phyloP scores from a whole-genome alignment of 2,888 invertebrate genomes.

The Scelioninae gen. 1 region DNA sequence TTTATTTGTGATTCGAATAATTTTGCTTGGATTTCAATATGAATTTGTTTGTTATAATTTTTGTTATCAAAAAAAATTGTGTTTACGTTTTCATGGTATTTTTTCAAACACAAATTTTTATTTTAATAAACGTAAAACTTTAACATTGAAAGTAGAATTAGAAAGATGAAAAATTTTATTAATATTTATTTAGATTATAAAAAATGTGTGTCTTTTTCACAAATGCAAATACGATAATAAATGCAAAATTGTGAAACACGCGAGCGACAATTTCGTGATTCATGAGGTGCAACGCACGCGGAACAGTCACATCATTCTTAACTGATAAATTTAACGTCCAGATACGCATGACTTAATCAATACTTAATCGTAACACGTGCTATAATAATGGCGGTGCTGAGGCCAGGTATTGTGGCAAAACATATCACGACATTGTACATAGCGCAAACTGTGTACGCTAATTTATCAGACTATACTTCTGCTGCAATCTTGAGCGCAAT shows the following conservation, averaged over 20 bases:
- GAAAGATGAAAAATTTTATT: background rate
- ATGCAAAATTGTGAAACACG: constrained; percentile 20
- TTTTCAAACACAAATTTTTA: background rate
- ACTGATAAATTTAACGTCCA: constrained; percentile 37
- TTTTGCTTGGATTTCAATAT: too few species aligned
- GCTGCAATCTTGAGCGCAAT: constrained; percentile 17
- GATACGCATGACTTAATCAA: constrained; percentile 57
- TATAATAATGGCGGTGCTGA: constrained; percentile 8
- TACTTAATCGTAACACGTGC: constrained; percentile 20
- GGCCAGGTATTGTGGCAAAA: constrained; percentile 14
- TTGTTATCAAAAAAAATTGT: background rate
- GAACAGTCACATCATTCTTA: constrained; percentile 43
- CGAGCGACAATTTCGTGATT: constrained; percentile 47
- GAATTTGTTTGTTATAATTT: too few species aligned
- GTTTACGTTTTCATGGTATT: background rate
- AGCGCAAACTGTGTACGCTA: background rate
- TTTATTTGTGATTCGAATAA: too few species aligned
- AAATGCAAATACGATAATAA: constrained; percentile 10
- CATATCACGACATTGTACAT: constrained; percentile 21
- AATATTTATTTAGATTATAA: too few species aligned
- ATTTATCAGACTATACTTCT: constrained; percentile 13
- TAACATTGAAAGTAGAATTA: background rate
- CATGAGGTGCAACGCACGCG: constrained; percentile 28
- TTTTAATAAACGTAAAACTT: background rate
- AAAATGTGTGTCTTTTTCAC: background rate